phyloP scores from a whole-genome alignment of 2,888 invertebrate species.

The Seladonia tumulorum region DNA sequence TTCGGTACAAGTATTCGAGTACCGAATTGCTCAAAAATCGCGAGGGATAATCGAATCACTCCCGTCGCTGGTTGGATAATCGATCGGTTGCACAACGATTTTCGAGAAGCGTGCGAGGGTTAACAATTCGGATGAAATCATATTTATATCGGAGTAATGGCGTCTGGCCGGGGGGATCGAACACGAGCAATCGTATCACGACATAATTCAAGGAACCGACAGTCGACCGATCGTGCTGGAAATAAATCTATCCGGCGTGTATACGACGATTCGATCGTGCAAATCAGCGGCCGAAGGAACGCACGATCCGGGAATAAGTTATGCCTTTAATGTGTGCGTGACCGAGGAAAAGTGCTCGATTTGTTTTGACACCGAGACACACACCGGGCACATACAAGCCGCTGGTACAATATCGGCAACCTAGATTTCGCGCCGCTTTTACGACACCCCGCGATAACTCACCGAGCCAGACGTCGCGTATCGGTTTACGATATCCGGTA shows the following conservation, averaged over 20 bases:
- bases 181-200: constrained; percentile 20
- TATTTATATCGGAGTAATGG: constrained; percentile 5
- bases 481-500: constrained; percentile 44
- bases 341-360: constrained; percentile 49
- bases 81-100: neutral
- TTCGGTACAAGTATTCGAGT: neutral
- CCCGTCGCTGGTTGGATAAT: neutral
- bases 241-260: constrained; percentile 55
- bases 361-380: constrained; percentile 47
- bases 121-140: neutral
- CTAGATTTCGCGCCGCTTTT: constrained; percentile 49
- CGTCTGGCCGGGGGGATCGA: neutral
- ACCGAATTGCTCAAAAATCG: neutral
- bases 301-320: constrained; percentile 55
- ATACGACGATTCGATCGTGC: constrained; percentile 56
- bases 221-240: constrained; percentile 36
- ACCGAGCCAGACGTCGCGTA: constrained; percentile 36
- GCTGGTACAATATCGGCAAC: constrained; percentile 43
- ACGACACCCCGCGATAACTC: constrained; percentile 37
- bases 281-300: constrained; percentile 50
- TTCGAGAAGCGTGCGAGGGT: neutral
- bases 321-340: constrained; percentile 55
- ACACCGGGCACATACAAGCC: constrained; percentile 23
- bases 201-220: constrained; percentile 45
- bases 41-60: neutral